Base-by-base conservation (phyloP, 2,888 invertebrate genomes). In the Stomorhina lunata region DNA sequence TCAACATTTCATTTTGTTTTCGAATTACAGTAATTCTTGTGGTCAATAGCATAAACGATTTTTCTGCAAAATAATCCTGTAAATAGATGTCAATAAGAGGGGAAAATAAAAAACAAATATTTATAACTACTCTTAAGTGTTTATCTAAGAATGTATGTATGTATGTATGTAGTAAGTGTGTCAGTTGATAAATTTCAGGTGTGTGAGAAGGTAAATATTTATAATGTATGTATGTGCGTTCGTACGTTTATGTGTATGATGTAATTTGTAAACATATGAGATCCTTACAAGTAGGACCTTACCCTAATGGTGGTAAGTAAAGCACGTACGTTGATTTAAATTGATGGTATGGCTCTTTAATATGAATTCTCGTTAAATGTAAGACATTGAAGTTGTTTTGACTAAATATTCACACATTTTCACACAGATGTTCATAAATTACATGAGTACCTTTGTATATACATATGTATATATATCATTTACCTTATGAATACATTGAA, bases 21-120 rank as follows among this genome's bases (percentile, higher is more conserved):
- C 61, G 71, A 65, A 71, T 71, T 65, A 71, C 65, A 59, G 37
- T 45, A 71, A 78, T 63, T 63, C n/a, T 78, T 65, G 69, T 71
- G 78, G 71, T 78, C 71, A 78, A 78, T 65, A 65, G 65, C 63
- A 34, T 65, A 43, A 78, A 45, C 53, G 29, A 69, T 78, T 65
- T 78, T 65, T 7, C 20, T 48, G 37, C 57, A 22, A 45, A 27
- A 78, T 61, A 27, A 71, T 45, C n/a, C n/a, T n/a, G 17, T 17
- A 69, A 29, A 55, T 55, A n/a, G 17, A 22, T n/a, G 20, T 29
- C 12, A n/a, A 9, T 5, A 29, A 12, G 32, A 34, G 22, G n/a
- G 50, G 29, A 3, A 76, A 37, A 10, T 59, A 15, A 27, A 50
- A 29, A n/a, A 32, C 5, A 12, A 69, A 59, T 27, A 20, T 25